A percentile compares a stretch with the other conserved stretches of the same genome.
These are phyloP conservation scores for Fregata magnificens DNA, from an alignment of 2,113 vertebrate species.

Conservation along the genomic window DNA sequence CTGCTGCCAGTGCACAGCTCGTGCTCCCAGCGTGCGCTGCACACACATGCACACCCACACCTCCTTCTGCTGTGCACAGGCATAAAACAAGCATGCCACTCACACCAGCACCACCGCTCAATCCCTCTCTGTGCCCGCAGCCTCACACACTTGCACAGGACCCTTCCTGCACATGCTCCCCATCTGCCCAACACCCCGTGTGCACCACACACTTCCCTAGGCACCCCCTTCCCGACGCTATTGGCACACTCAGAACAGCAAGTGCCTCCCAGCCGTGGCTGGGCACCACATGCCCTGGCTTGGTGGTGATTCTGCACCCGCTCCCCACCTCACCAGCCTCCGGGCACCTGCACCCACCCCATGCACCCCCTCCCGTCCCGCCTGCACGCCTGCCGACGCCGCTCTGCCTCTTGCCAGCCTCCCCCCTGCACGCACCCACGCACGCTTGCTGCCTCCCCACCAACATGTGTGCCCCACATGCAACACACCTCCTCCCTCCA, in stretches of 20 bases:
- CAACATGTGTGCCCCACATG: neutral
- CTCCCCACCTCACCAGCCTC: neutral
- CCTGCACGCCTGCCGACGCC: neutral
- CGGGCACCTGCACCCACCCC: accelerated
- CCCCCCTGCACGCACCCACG: neutral
- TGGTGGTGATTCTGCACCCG: accelerated
- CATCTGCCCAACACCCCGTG: too few relatives aligned
- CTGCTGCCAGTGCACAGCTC: neutral
- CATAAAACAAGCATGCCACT: neutral
- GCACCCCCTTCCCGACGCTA: neutral
- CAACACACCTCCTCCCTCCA: neutral
- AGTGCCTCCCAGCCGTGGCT: neutral
- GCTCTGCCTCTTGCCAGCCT: neutral
- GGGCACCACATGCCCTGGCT: neutral
- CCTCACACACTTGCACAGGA: neutral
- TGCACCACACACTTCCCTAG: neutral
- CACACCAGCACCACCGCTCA: neutral
- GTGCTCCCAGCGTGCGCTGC: accelerated
- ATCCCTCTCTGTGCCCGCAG: neutral
- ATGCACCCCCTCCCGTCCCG: accelerated
- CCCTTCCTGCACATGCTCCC: too few relatives aligned
- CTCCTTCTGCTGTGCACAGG: neutral
- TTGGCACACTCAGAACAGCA: too few relatives aligned
- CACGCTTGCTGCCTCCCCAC: neutral
- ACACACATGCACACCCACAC: accelerated